A percentile compares a stretch with the other conserved stretches of the same genome.
phyloP scores from a whole-genome alignment of 2,113 vertebrate species.

The Pantherophis guttatus region DNA sequence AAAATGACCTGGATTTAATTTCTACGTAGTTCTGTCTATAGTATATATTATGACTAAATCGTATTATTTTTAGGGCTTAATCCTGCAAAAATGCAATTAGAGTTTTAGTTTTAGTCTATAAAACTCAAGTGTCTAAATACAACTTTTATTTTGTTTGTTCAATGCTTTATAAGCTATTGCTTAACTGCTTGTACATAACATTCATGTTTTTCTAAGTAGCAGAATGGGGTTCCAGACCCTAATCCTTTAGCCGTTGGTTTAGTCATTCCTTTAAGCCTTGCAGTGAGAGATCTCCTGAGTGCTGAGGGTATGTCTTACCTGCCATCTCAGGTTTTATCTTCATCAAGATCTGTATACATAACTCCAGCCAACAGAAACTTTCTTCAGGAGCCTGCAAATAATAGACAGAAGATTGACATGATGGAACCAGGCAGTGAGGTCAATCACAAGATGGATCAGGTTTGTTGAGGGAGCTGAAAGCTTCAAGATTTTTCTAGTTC shows the following conservation, averaged over 20 bases:
- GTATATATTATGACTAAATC: background rate
- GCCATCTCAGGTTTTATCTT: slow-evolving; percentile 54
- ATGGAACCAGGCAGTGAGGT: slow-evolving; percentile 59
- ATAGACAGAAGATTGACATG: slow-evolving; percentile 54
- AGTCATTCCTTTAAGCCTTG: slow-evolving; percentile 49
- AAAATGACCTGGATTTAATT: background rate
- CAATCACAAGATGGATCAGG: slow-evolving; percentile 59
- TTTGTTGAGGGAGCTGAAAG: slow-evolving; percentile 62
- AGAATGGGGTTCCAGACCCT: slow-evolving; percentile 42
- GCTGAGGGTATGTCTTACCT: slow-evolving; percentile 60
- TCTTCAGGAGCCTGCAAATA: slow-evolving; percentile 50
- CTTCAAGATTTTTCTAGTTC: slow-evolving; percentile 29
- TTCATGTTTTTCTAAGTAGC: slow-evolving; percentile 50
- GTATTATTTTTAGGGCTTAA: background rate
- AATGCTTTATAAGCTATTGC: slow-evolving; percentile 11
- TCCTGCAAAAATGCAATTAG: background rate
- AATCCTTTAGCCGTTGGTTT: slow-evolving; percentile 54
- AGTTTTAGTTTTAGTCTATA: background rate
- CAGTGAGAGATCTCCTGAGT: slow-evolving; percentile 48
- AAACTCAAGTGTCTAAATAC: background rate
- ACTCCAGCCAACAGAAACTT: slow-evolving; percentile 42
- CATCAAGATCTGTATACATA: slow-evolving; percentile 41
- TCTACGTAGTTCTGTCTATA: background rate
- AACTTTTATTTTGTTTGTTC: slow-evolving; percentile 10
- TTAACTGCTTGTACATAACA: slow-evolving; percentile 23